phyloP scores from a whole-genome alignment of 2,797 vertebrate genomes.

The Myripristis murdjan region DNA sequence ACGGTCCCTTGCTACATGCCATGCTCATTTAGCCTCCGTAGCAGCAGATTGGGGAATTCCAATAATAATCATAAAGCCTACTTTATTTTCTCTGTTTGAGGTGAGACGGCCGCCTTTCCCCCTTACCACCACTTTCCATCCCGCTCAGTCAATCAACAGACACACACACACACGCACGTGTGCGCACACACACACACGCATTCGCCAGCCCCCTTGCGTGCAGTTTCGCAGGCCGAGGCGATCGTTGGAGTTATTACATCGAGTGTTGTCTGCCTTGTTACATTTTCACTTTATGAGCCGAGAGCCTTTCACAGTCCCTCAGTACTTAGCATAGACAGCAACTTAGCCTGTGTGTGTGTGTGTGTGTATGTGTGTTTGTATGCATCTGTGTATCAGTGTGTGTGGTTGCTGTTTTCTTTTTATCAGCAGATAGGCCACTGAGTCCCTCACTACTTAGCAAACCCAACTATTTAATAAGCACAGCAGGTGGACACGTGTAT shows the following conservation, averaged over 20 bases:
- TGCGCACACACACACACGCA: neutral
- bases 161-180: neutral
- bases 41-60: constrained; percentile 64
- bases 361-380: too few species aligned
- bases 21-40: constrained; percentile 55
- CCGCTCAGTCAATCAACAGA: constrained; percentile 62
- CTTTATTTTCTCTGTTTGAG: constrained; percentile 81
- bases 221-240: constrained; percentile 50
- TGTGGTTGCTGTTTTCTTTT: constrained; percentile 39
- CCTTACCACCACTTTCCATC: constrained; percentile 55
- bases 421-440: constrained; percentile 54
- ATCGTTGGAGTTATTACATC: constrained; percentile 76
- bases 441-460: constrained; percentile 59
- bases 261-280: constrained; percentile 79
- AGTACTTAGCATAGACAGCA: constrained; percentile 67
- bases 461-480: constrained; percentile 73
- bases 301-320: constrained; percentile 67
- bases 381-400: too few species aligned
- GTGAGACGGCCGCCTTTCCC: constrained; percentile 54
- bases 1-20: neutral
- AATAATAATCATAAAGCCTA: constrained; percentile 77
- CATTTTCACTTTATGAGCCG: constrained; percentile 80
- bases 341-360: constrained; percentile 27
- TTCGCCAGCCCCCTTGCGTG: constrained; percentile 56
- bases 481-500: constrained; percentile 42